Evolutionary conservation across 1,140 invertebrate species (phyloP).

Genomic region (Eumeta japonica): DNA sequence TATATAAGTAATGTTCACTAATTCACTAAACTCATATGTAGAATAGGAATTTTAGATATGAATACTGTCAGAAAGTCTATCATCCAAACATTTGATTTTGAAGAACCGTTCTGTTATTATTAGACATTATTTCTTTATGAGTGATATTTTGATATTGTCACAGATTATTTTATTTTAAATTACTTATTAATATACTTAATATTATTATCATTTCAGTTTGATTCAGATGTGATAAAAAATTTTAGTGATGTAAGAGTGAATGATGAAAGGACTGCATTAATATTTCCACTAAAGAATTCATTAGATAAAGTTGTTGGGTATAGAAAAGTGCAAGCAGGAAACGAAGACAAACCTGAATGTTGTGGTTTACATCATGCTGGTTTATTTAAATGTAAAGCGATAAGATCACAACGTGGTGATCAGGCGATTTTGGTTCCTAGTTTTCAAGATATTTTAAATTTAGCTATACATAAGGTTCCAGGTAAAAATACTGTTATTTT

Average conservation of each 20-base stretch:
- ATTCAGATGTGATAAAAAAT: slow-evolving; percentile 41
- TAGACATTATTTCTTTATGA: too few relatives aligned
- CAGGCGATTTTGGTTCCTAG: slow-evolving; percentile 66
- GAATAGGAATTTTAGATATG: too few relatives aligned
- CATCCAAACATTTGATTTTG: too few relatives aligned
- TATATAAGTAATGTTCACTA: too few relatives aligned
- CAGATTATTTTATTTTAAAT: too few relatives aligned
- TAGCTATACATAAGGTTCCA: slow-evolving; percentile 58
- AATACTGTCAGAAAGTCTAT: too few relatives aligned
- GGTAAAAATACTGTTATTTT: slow-evolving; percentile 22
- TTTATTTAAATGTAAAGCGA: slow-evolving; percentile 45
- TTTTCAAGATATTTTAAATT: slow-evolving; percentile 65
- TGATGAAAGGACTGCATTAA: slow-evolving; percentile 49
- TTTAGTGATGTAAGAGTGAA: slow-evolving; percentile 42
- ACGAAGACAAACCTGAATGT: slow-evolving; percentile 44
- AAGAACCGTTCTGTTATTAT: too few relatives aligned
- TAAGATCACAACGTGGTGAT: slow-evolving; percentile 36
- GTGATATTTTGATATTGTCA: too few relatives aligned
- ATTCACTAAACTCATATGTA: too few relatives aligned
- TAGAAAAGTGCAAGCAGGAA: slow-evolving; percentile 49
- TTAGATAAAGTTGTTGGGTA: slow-evolving; percentile 63
- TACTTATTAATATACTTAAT: too few relatives aligned
- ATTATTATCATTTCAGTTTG: slow-evolving; percentile 30
- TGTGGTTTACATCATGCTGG: slow-evolving; percentile 43
- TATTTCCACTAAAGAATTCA: slow-evolving; percentile 66